A percentile compares a stretch with the other conserved stretches of the same genome.
Conservation (phyloP, 1,140 invertebrate genomes). For the Diorhabda elongata region DNA sequence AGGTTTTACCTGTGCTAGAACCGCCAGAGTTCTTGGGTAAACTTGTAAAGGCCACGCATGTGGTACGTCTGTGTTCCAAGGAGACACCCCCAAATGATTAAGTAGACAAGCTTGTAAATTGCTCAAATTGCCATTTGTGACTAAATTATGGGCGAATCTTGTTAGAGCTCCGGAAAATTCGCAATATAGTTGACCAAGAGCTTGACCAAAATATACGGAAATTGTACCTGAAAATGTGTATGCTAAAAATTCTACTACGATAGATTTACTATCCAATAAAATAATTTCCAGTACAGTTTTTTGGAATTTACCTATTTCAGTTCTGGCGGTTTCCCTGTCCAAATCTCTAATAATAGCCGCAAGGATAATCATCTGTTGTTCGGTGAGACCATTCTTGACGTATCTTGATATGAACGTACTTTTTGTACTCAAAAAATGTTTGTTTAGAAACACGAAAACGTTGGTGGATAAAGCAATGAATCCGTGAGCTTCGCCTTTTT, state of each 20-base stretch:
- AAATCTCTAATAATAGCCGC: conserved; percentile 81
- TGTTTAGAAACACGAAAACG: conserved; percentile 63
- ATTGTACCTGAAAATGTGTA: conserved; percentile 54
- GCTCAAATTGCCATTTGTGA: conserved; percentile 68
- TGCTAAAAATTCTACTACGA: neutral
- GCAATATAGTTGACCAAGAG: conserved; percentile 66
- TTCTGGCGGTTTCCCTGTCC: conserved; percentile 75
- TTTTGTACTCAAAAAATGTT: conserved; percentile 63
- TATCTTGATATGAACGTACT: conserved; percentile 54
- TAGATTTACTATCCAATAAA: neutral
- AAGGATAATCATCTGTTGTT: conserved; percentile 75
- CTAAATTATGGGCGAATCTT: conserved; percentile 78
- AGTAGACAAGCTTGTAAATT: conserved; percentile 69
- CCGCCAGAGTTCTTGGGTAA: conserved; percentile 71
- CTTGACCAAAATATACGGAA: conserved; percentile 65
- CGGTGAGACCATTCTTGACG: conserved; percentile 59
- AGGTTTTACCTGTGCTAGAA: conserved; percentile 58
- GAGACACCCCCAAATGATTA: conserved; percentile 71
- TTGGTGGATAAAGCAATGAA: conserved; percentile 76
- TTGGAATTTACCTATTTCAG: conserved; percentile 63
- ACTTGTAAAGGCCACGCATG: conserved; percentile 78
- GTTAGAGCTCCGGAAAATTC: conserved; percentile 75
- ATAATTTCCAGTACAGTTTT: neutral
- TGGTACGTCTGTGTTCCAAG: conserved; percentile 58
- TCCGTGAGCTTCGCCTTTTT: conserved; percentile 79